These are phyloP conservation scores for Noctua pronuba DNA, from an alignment of 2,888 invertebrate genomes.

Conservation along the genomic window DNA sequence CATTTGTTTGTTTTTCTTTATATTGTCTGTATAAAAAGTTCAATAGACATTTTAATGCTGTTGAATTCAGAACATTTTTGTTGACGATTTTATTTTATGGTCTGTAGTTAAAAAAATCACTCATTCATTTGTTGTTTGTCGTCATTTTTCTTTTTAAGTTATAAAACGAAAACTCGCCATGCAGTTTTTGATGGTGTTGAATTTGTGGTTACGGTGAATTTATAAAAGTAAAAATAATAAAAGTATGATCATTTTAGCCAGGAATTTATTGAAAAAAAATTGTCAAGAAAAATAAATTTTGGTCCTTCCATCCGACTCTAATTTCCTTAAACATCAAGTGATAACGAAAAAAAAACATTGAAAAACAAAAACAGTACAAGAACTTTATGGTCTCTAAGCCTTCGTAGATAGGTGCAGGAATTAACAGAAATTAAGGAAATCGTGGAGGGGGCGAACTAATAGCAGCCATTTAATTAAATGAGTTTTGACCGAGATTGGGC, in stretches of 20 bases:
- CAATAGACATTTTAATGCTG: background rate
- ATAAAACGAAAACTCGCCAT: background rate
- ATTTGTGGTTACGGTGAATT: background rate
- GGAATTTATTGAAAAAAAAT: background rate
- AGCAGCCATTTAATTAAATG: conserved; percentile 70
- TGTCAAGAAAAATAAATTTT: background rate
- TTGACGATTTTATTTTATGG: background rate
- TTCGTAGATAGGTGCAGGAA: conserved; percentile 57
- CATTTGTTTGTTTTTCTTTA: background rate
- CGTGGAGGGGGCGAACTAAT: conserved; percentile 63
- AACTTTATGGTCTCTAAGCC: conserved; percentile 22
- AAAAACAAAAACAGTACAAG: conserved; percentile 21
- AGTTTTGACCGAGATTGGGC: conserved; percentile 60
- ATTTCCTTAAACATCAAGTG: background rate
- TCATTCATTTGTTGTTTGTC: background rate
- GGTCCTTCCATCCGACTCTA: background rate
- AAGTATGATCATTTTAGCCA: background rate
- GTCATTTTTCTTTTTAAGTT: background rate
- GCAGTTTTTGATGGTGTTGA: background rate
- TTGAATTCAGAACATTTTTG: background rate
- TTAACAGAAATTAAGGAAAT: conserved; percentile 76
- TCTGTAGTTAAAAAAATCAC: background rate
- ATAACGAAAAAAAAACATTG: background rate
- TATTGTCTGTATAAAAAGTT: background rate
- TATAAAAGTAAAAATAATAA: background rate